Base-by-base conservation (phyloP, 2,888 invertebrate species). In the Dolichomitus sp. region DNA sequence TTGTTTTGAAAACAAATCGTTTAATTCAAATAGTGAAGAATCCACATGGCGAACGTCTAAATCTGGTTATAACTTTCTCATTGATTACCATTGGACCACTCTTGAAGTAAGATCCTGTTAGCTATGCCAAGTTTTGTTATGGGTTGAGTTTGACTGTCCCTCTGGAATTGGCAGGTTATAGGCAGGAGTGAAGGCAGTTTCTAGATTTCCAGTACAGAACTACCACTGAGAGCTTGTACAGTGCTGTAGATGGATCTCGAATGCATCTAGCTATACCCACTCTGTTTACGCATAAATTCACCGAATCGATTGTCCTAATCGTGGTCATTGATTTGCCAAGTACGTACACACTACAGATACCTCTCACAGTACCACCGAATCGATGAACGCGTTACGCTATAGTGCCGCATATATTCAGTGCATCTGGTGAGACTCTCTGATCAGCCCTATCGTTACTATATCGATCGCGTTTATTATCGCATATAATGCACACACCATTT, bases 391-490 rank as follows among this genome's bases (percentile, higher is more conserved):
- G 33, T 59, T 33, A 59, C n/a, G n/a, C 33, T n/a, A 1, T 33
- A 59, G 57, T 59, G 33, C 33, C 45, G 37, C 17, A 63, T 45
- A 42, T 65, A 65, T 59, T 30, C 33, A 2, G n/a, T 33, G n/a
- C 57, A 59, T 59, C 57, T 59, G 57, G 57, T 27, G 57, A 59
- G 33, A 59, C 57, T 33, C 33, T 59, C 57, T 30, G 40, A 63
- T 63, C 40, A 63, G 40, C 63, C 63, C 63, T 59, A 37, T 63
- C 63, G 63, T 42, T 11, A 63, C 40, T 42, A 59, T 59, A 33
- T 59, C 12, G 42, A 65, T 42, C 42, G 65, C 45, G 65, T 65
- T 65, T 65, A 65, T 65, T 45, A 42, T 65, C 57, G 57, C 57
- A 59, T 59, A 59, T 59, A 59, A 59, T 33, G 23, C 30, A 50